phyloP scores from a whole-genome alignment of 2,888 invertebrate genomes.

The Tortricodes alternella region DNA sequence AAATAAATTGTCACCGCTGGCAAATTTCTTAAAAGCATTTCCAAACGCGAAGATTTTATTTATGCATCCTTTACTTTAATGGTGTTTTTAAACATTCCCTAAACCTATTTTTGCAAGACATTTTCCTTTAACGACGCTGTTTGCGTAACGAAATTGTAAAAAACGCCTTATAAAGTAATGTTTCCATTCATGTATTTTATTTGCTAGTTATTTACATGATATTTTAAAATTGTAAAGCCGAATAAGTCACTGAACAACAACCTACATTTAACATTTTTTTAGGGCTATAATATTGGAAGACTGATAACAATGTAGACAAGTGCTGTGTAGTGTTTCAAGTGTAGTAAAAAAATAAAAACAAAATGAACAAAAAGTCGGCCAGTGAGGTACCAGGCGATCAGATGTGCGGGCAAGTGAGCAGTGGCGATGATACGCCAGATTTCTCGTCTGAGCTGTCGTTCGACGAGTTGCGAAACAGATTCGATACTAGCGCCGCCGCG shows the following conservation, averaged over 20 bases:
- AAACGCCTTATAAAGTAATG: too few relatives aligned
- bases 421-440: slow-evolving; percentile 59
- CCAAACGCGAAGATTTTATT: neutral
- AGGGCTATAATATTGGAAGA: slow-evolving; percentile 7
- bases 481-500: slow-evolving; percentile 73
- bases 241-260: neutral
- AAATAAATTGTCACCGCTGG: neutral
- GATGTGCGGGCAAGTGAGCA: slow-evolving; percentile 67
- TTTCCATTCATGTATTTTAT: too few relatives aligned
- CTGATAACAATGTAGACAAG: slow-evolving; percentile 26
- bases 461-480: slow-evolving; percentile 72
- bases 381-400: slow-evolving; percentile 52
- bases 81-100: slow-evolving; percentile 1
- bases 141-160: neutral
- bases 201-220: neutral
- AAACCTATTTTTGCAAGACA: neutral
- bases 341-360: slow-evolving; percentile 44
- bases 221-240: neutral
- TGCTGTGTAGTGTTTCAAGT: slow-evolving; percentile 28
- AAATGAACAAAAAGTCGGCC: slow-evolving; percentile 61
- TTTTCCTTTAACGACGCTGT: neutral
- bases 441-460: slow-evolving; percentile 65
- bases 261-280: neutral
- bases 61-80: neutral
- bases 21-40: slow-evolving; percentile 2